These are phyloP conservation scores for Leptodirus hochenwartii DNA, from an alignment of 2,888 invertebrate species.

Conservation along the genomic window DNA sequence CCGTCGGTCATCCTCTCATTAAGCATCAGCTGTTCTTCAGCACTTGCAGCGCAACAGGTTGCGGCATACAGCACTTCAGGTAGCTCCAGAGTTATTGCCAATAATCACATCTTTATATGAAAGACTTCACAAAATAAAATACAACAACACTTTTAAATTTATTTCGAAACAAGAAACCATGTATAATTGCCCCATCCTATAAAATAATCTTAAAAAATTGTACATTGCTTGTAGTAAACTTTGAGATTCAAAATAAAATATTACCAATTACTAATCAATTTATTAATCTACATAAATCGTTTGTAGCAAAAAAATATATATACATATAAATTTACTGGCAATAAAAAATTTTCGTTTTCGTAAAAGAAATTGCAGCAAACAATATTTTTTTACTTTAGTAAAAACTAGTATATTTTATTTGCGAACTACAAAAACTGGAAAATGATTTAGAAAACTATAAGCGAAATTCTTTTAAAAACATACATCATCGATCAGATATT, in stretches of 20 bases:
- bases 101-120: constrained; percentile 29
- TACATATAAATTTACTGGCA: too few relatives aligned
- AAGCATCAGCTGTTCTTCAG: constrained; percentile 25
- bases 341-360: too few relatives aligned
- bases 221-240: neutral
- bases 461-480: too few relatives aligned
- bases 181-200: constrained; percentile 21
- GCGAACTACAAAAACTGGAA: too few relatives aligned
- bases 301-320: too few relatives aligned
- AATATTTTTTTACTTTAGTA: too few relatives aligned
- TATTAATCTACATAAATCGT: too few relatives aligned
- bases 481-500: too few relatives aligned
- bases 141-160: constrained; percentile 24
- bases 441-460: too few relatives aligned
- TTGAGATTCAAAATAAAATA: neutral
- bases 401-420: too few relatives aligned
- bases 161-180: constrained; percentile 20
- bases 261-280: too few relatives aligned
- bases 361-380: too few relatives aligned
- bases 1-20: constrained; percentile 26
- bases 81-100: constrained; percentile 27
- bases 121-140: constrained; percentile 28
- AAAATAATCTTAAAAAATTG: neutral
- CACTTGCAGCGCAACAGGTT: constrained; percentile 24
- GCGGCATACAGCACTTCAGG: constrained; percentile 26